Base-by-base conservation (phyloP, 2,888 invertebrate genomes). In the Hydropsyche betteni region DNA sequence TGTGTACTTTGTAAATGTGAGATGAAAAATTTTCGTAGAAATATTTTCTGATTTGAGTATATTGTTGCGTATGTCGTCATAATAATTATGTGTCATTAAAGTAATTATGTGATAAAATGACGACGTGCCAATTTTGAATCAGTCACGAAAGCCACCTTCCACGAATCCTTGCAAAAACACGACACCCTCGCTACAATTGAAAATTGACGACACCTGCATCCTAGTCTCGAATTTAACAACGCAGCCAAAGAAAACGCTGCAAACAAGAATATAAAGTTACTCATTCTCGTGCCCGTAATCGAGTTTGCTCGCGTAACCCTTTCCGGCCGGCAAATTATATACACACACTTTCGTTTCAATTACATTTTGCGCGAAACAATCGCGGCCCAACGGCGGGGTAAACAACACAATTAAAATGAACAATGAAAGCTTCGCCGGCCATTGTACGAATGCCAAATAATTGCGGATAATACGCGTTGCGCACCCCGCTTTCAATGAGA, bases 341-440 rank as follows among this genome's bases (percentile, higher is more conserved):
- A 64, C 24, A 7, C 24, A 24, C 70, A 14, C 12, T 72, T 58
- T 55, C 72, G 55, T 44, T 58, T 38, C 58, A 36, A 72, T 72
- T 72, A 72, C 61, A 44, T 72, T 55, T 50, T 16, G 36, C 58
- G 8, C 33, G 53, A 52, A 70, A 70, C 70, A 53, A 58, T 53
- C 61, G 38, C 61, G 14, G 55, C 12, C 16, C 24, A 44, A 55
- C 55, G 8, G 53, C 14, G 24, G 53, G 50, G 72, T 16, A 72
- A 72, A 72, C 72, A 72, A 72, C 61, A 44, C 72, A 72, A 72
- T 72, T 72, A 58, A 72, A 58, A 52, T 38, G 61, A 58, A 72
- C 72, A 72, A 72, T 72, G 72, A 58, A 34, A 58, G 52, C 16
- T 33, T 61, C 34, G 34, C 34, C 64, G n/a, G 34, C 36, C 36